Evolutionary conservation across 2,888 invertebrate species (phyloP).

Genomic region (Oscheius sp.): DNA sequence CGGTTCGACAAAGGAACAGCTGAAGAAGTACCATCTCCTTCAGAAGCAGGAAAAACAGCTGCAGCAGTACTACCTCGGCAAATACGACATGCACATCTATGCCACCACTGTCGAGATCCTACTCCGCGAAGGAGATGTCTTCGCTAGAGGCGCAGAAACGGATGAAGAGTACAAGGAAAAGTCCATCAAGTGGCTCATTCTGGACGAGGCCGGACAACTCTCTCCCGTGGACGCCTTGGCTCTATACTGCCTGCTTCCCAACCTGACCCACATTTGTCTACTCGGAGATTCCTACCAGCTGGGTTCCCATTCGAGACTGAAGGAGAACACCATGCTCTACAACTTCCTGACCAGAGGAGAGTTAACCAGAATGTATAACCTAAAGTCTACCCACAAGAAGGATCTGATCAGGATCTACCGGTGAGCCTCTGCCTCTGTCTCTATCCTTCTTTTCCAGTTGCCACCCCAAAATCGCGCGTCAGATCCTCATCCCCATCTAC

Average conservation of each 20-base stretch:
- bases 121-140: background rate
- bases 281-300: slow-evolving; percentile 26
- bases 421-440: background rate
- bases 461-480: slow-evolving; percentile 6
- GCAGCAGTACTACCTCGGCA: background rate
- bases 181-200: slow-evolving; percentile 14
- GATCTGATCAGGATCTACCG: slow-evolving; percentile 21
- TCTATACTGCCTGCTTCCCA: slow-evolving; percentile 13
- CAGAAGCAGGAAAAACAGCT: slow-evolving; percentile 1
- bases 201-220: slow-evolving; percentile 23
- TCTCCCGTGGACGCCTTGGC: slow-evolving; percentile 21
- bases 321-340: background rate
- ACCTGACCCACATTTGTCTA: slow-evolving; percentile 12
- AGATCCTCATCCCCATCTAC: slow-evolving; percentile 22
- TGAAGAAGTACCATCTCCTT: background rate
- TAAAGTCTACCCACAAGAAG: background rate
- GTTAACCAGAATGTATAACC: slow-evolving; percentile 3
- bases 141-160: background rate
- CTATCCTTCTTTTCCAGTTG: slow-evolving; percentile 15
- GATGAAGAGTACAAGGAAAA: background rate
- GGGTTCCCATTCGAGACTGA: background rate
- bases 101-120: slow-evolving; percentile 14
- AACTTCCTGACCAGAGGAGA: slow-evolving; percentile 12
- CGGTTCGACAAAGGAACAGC: no score
- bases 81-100: background rate